phyloP scores from a whole-genome alignment of 2,797 vertebrate genomes.

The Eulemur albifrons region DNA sequence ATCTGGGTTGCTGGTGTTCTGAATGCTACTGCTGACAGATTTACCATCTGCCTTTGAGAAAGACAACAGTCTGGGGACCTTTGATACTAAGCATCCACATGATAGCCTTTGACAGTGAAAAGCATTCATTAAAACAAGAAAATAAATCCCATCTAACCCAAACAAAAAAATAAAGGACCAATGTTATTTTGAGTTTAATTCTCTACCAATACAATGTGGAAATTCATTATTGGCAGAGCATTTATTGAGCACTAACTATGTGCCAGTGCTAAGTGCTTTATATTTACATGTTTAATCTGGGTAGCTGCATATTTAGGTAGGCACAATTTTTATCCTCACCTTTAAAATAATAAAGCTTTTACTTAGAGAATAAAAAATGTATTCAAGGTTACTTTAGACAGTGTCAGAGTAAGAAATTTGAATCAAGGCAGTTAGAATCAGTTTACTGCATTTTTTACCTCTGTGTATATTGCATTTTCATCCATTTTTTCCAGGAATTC shows the following conservation, averaged over 20 bases:
- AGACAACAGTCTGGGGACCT: conserved; percentile 76
- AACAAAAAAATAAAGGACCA: conserved; percentile 47
- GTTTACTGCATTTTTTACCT: background rate
- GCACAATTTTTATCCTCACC: background rate
- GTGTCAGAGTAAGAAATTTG: background rate
- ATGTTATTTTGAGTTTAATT: conserved; percentile 57
- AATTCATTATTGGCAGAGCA: background rate
- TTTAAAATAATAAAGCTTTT: background rate
- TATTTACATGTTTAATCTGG: background rate
- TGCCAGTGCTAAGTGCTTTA: background rate
- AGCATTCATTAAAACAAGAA: conserved; percentile 56
- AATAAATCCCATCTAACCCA: conserved; percentile 42
- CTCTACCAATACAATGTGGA: background rate
- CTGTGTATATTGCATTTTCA: background rate
- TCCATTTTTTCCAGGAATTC: background rate
- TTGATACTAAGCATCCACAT: conserved; percentile 63
- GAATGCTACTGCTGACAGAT: conserved; percentile 82
- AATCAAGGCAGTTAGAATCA: background rate
- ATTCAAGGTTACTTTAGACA: background rate
- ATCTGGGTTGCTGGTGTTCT: conserved; percentile 81
- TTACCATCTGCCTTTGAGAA: conserved; percentile 85
- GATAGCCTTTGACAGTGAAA: conserved; percentile 75
- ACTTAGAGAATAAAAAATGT: background rate
- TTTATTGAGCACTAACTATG: background rate
- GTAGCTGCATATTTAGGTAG: background rate